phyloP scores from a whole-genome alignment of 2,113 vertebrate genomes.

The Echinops telfairi region DNA sequence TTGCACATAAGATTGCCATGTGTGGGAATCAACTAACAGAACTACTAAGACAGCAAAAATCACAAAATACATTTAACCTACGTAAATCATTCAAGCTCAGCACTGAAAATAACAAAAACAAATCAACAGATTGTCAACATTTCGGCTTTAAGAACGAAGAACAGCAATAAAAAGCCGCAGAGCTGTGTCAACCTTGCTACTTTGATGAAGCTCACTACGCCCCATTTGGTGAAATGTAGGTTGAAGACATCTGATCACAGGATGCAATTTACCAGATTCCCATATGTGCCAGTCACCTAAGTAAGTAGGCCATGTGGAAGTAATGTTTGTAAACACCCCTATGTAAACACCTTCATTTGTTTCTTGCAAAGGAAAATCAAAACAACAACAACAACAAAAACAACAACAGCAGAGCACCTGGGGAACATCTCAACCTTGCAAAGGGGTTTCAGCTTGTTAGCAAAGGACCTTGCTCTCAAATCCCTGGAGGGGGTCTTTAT shows the following conservation, averaged over 20 bases:
- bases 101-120: background rate
- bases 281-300: slow-evolving; percentile 77
- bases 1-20: background rate
- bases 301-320: slow-evolving; percentile 73
- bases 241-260: slow-evolving; percentile 76
- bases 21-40: background rate
- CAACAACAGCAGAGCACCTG: no score
- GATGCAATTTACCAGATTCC: slow-evolving; percentile 82
- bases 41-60: background rate
- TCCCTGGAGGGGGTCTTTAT: slow-evolving; percentile 61
- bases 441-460: slow-evolving; percentile 1
- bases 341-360: slow-evolving; percentile 66
- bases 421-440: background rate
- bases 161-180: slow-evolving; percentile 24
- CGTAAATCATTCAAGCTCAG: slow-evolving; percentile 18
- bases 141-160: slow-evolving; percentile 41
- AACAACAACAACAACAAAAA: no score
- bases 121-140: slow-evolving; percentile 7
- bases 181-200: background rate
- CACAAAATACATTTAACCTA: background rate
- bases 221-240: slow-evolving; percentile 61
- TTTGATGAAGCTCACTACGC: slow-evolving; percentile 10
- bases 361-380: slow-evolving; percentile 57
- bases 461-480: slow-evolving; percentile 55
- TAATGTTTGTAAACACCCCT: slow-evolving; percentile 68